Evolutionary conservation across 2,888 invertebrate species (phyloP).

Genomic region (Graphium colonna): DNA sequence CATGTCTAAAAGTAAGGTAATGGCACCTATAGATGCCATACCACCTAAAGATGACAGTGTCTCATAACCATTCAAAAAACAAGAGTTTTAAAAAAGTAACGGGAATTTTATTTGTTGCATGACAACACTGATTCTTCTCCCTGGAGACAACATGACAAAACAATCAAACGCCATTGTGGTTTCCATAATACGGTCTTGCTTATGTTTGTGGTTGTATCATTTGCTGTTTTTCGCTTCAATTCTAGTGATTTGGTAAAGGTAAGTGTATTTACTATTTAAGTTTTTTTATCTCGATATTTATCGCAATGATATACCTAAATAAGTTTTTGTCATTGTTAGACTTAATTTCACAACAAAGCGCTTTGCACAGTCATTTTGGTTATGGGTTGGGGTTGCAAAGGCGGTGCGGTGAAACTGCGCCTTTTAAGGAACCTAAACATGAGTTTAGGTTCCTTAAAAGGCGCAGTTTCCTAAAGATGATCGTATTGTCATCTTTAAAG

Average conservation of each 20-base stretch:
- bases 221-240: constrained; percentile 16
- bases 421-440: not conserved
- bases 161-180: constrained; percentile 18
- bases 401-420: not conserved
- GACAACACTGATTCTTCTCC: constrained; percentile 15
- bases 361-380: too few species aligned
- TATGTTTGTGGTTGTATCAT: constrained; percentile 13
- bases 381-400: too few species aligned
- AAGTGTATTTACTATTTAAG: constrained; percentile 18
- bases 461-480: too few species aligned
- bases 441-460: not conserved
- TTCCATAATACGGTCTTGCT: constrained; percentile 14
- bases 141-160: constrained; percentile 11
- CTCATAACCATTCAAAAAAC: constrained; percentile 11
- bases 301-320: constrained; percentile 12
- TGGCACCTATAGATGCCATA: constrained; percentile 13
- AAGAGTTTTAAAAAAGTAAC: constrained; percentile 8
- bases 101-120: constrained; percentile 17
- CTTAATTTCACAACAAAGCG: not conserved
- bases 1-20: too few species aligned
- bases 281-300: constrained; percentile 16
- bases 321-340: constrained; percentile 1
- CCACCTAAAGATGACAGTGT: constrained; percentile 14
- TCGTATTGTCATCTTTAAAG: constrained; percentile 16
- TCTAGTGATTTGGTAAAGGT: constrained; percentile 16